phyloP scores from a whole-genome alignment of 2,888 invertebrate species.

The Pocota personata region DNA sequence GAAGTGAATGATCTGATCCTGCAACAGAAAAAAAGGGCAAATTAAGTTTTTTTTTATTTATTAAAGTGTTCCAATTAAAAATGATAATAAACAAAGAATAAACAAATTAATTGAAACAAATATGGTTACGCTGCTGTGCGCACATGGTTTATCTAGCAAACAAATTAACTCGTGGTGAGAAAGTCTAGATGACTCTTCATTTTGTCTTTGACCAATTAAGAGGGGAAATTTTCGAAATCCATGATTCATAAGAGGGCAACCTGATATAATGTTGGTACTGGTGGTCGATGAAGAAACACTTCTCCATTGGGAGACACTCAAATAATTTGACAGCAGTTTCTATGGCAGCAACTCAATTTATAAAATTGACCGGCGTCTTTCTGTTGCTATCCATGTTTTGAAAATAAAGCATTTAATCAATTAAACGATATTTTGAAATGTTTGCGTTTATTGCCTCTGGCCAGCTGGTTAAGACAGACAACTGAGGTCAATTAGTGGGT shows the following conservation, averaged over 20 bases:
- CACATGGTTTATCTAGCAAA: background rate
- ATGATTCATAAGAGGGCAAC: background rate
- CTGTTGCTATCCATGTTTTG: constrained; percentile 23
- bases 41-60: background rate
- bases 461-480: constrained; percentile 18
- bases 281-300: constrained; percentile 7
- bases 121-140: background rate
- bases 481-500: constrained; percentile 48
- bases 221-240: constrained; percentile 1
- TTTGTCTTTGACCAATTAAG: constrained; percentile 40
- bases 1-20: constrained; percentile 64
- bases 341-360: constrained; percentile 50
- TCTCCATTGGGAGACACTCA: background rate
- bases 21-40: constrained; percentile 8
- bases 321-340: constrained; percentile 18
- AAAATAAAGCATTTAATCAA: constrained; percentile 50
- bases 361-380: constrained; percentile 18
- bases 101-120: constrained; percentile 22
- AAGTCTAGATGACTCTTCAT: background rate
- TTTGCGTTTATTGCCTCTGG: background rate
- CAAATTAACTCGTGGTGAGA: background rate
- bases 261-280: background rate
- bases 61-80: constrained; percentile 22
- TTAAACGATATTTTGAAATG: constrained; percentile 20
- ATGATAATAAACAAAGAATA: constrained; percentile 3